Evolutionary conservation across 2,888 invertebrate genomes (phyloP).

Genomic region (Noctua comes): DNA sequence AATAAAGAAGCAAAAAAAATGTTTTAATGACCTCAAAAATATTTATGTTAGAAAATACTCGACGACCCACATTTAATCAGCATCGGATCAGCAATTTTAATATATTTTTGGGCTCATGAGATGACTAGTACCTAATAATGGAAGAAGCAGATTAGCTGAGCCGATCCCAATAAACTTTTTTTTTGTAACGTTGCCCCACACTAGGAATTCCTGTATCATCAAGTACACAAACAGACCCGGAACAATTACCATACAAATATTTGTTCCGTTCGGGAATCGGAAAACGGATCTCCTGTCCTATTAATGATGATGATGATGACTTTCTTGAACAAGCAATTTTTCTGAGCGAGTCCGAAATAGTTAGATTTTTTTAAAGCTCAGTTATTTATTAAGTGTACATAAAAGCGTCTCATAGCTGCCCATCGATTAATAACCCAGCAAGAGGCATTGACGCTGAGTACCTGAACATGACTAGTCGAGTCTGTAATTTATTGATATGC

Average conservation of each 20-base stretch:
- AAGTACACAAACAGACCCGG: background rate
- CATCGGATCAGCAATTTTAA: background rate
- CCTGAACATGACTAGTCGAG: constrained; percentile 16
- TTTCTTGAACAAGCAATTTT: too few species aligned
- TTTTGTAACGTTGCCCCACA: too few species aligned
- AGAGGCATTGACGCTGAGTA: background rate
- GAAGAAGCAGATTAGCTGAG: background rate
- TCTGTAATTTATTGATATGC: constrained; percentile 30
- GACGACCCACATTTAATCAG: background rate
- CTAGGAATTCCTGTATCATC: background rate
- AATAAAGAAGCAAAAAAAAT: background rate
- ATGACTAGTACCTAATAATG: background rate
- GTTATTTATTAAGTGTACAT: background rate
- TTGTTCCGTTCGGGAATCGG: background rate
- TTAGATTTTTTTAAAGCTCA: too few species aligned
- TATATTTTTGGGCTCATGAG: background rate
- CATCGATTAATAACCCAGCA: background rate
- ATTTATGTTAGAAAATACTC: background rate
- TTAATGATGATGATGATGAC: too few species aligned
- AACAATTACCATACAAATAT: background rate
- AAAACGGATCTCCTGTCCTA: too few species aligned
- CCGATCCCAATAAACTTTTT: background rate
- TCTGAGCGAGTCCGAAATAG: too few species aligned
- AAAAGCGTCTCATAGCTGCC: background rate
- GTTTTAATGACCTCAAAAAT: background rate